Conservation (phyloP, 2,888 invertebrate species). For the Nasonovia ribisnigri region DNA sequence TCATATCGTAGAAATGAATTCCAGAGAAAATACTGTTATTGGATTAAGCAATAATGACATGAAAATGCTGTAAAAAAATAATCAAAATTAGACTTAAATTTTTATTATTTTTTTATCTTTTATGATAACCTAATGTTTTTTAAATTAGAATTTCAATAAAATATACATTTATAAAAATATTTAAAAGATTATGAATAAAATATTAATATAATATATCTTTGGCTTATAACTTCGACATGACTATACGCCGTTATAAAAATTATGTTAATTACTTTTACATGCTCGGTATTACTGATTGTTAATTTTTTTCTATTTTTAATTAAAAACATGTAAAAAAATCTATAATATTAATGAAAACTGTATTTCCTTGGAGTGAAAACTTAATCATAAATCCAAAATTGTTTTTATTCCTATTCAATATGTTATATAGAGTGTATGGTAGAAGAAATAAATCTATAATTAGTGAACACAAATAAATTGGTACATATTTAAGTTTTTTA, state of each 20-base stretch:
- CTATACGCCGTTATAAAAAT: neutral
- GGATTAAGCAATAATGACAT: neutral
- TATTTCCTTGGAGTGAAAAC: neutral
- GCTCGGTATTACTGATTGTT: neutral
- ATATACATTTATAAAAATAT: neutral
- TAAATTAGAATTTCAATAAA: neutral
- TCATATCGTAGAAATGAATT: neutral
- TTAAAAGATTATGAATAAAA: neutral
- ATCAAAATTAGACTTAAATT: neutral
- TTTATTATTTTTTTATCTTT: neutral
- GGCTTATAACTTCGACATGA: neutral
- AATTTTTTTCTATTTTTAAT: neutral
- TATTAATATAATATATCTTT: neutral
- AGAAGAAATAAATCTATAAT: neutral
- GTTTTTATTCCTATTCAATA: neutral
- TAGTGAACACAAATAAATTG: neutral
- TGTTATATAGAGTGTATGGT: neutral
- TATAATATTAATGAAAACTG: neutral
- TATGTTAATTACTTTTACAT: neutral
- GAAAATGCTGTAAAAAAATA: neutral
- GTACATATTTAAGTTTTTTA: neutral
- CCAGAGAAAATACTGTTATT: neutral
- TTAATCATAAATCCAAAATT: conserved; percentile 11
- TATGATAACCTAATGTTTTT: neutral
- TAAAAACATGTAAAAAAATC: too few species aligned